Conservation (phyloP, 2,888 invertebrate genomes). For the Pasiphila rectangulata region DNA sequence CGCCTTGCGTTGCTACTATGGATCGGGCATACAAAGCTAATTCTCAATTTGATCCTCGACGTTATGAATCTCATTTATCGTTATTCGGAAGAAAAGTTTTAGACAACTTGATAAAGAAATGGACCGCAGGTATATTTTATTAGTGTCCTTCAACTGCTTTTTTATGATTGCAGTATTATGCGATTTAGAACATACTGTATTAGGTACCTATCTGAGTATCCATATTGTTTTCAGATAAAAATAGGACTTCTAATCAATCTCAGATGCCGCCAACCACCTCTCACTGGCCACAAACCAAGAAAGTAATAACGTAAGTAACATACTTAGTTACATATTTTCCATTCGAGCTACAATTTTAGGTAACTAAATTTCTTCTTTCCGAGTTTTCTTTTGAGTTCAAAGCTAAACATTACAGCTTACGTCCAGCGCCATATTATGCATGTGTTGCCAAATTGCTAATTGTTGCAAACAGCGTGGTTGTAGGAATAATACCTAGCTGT, state of each 20-base stretch:
- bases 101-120: conserved; percentile 42
- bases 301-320: conserved; percentile 21
- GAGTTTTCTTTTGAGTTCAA: too few species aligned
- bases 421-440: too few species aligned
- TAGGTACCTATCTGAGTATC: background rate
- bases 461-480: too few species aligned
- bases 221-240: conserved; percentile 24
- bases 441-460: too few species aligned
- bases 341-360: too few species aligned
- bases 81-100: conserved; percentile 60
- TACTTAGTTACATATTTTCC: too few species aligned
- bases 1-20: too few species aligned
- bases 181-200: too few species aligned
- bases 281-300: conserved; percentile 15
- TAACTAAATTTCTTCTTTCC: too few species aligned
- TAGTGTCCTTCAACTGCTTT: background rate
- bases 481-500: too few species aligned
- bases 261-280: conserved; percentile 4
- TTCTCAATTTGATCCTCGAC: conserved; percentile 30
- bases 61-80: conserved; percentile 51
- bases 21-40: conserved; percentile 6
- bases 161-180: too few species aligned
- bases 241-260: conserved; percentile 1
- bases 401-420: too few species aligned
- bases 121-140: conserved; percentile 42